phyloP scores from a whole-genome alignment of 2,888 invertebrate species.

The Eupithecia dodoneata region DNA sequence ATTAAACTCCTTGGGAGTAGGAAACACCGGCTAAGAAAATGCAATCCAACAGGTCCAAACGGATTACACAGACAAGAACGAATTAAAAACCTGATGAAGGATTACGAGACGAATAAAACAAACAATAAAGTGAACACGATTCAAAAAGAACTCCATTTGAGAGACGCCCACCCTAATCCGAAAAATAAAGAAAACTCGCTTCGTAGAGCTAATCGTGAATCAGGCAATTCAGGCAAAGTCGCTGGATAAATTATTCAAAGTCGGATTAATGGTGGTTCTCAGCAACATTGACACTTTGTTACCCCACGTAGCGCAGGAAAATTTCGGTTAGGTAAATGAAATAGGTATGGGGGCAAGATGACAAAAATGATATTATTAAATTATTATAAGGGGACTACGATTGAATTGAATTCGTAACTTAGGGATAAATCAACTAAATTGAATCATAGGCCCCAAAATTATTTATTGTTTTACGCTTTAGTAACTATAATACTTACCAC shows the following conservation, averaged over 20 bases:
- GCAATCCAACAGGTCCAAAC: neutral
- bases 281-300: conserved; percentile 53
- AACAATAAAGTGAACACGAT: conserved; percentile 20
- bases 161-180: conserved; percentile 40
- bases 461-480: neutral
- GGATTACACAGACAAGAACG: conserved; percentile 3
- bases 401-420: neutral
- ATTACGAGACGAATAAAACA: conserved; percentile 20
- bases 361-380: conserved; percentile 6
- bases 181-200: conserved; percentile 43
- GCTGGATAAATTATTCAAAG: conserved; percentile 51
- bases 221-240: conserved; percentile 49
- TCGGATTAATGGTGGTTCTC: conserved; percentile 54
- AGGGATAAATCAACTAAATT: neutral
- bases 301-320: conserved; percentile 19
- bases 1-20: neutral
- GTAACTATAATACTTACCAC: neutral
- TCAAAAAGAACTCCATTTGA: conserved; percentile 31
- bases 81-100: conserved; percentile 13
- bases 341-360: neutral
- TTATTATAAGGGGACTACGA: conserved; percentile 6
- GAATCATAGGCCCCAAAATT: neutral
- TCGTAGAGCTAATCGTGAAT: conserved; percentile 44
- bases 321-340: conserved; percentile 6
- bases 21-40: neutral